Evolutionary conservation across 1,140 invertebrate species (phyloP).

Genomic region (Lasaia peninsularis): DNA sequence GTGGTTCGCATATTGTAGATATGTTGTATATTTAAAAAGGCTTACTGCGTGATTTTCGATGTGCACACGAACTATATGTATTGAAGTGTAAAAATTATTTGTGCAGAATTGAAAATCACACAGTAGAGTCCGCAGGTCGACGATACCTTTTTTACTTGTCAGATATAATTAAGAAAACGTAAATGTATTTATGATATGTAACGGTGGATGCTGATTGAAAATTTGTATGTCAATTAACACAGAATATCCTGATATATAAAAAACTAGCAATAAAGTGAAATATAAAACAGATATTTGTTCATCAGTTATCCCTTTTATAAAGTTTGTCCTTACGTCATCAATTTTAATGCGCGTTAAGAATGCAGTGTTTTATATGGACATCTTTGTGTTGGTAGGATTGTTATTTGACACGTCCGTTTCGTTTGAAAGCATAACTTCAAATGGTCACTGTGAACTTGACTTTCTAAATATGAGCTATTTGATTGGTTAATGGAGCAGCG

Average conservation of each 20-base stretch:
- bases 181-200: constrained; percentile 60
- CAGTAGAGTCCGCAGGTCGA: constrained; percentile 6
- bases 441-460: no score
- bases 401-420: no score
- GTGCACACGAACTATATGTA: constrained; percentile 5
- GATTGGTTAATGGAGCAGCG: no score
- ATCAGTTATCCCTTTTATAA: neutral
- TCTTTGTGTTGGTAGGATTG: no score
- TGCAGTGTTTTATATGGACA: no score
- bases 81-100: constrained; percentile 14
- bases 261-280: constrained; percentile 10
- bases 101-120: constrained; percentile 15
- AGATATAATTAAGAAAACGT: constrained; percentile 58
- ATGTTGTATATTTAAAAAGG: constrained; percentile 51
- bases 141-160: constrained; percentile 40
- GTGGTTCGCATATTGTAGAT: constrained; percentile 54
- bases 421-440: no score
- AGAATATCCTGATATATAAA: constrained; percentile 10
- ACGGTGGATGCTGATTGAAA: constrained; percentile 14
- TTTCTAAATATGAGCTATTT: no score
- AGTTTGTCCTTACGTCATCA: neutral
- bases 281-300: neutral
- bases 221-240: constrained; percentile 11
- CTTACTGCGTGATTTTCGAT: constrained; percentile 24
- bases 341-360: no score